Percentiles rank a stretch among this genome's conserved stretches.
Conservation (phyloP, 2,113 vertebrate genomes). For the Acinonyx jubatus region DNA sequence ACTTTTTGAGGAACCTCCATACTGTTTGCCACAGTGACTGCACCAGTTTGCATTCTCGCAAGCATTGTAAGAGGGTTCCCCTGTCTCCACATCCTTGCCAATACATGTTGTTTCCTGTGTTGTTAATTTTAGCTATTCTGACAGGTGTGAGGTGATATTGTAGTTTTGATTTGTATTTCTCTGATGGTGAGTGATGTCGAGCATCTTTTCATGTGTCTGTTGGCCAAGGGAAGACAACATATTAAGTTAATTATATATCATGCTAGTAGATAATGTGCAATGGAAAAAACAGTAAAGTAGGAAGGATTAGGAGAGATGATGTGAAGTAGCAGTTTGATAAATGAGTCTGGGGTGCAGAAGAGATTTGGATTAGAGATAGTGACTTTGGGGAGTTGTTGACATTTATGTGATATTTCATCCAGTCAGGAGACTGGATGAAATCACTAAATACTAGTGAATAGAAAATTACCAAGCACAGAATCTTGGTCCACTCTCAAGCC, state of each 20-base stretch:
- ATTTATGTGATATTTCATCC: neutral
- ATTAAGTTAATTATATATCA: neutral
- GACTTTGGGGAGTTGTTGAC: neutral
- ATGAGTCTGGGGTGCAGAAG: neutral
- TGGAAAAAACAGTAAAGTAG: neutral
- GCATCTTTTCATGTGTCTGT: too few species aligned
- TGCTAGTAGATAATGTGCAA: neutral
- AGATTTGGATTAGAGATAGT: neutral
- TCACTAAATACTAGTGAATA: neutral
- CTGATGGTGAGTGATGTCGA: too few species aligned
- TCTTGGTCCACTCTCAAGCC: neutral
- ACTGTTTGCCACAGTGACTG: too few species aligned
- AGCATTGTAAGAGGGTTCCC: too few species aligned
- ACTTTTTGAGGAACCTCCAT: too few species aligned
- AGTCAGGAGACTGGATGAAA: neutral
- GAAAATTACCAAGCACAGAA: neutral
- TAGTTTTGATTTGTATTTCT: too few species aligned
- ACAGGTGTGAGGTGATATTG: too few species aligned
- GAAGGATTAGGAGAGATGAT: neutral
- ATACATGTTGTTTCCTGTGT: too few species aligned
- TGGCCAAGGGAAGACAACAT: too few species aligned
- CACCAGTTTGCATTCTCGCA: too few species aligned
- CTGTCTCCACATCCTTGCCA: too few species aligned
- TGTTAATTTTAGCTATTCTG: too few species aligned
- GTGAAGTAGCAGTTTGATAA: neutral